Conservation (phyloP, 2,797 vertebrate genomes). For the Sebastes cheni region DNA sequence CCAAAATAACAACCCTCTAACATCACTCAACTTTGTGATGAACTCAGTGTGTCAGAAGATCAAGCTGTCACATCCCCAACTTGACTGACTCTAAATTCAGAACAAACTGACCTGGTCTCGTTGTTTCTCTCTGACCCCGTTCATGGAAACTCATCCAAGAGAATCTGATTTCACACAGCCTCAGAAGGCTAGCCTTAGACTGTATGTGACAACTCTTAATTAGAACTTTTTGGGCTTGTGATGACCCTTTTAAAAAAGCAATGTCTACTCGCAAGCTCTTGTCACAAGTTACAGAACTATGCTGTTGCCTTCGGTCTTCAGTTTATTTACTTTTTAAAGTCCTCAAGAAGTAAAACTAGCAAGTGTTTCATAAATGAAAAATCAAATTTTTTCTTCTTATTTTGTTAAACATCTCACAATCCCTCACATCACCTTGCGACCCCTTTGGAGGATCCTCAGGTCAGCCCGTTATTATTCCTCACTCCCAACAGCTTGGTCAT, state of each 20-base stretch:
- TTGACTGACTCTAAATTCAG: neutral
- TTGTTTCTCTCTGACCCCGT: neutral
- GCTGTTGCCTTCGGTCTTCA: neutral
- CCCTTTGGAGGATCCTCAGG: neutral
- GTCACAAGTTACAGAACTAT: neutral
- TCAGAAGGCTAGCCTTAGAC: neutral
- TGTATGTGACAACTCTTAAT: neutral
- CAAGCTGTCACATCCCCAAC: neutral
- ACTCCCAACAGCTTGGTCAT: too few species aligned
- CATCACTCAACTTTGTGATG: neutral
- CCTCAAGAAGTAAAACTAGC: neutral
- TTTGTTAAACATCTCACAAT: neutral
- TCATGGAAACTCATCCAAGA: neutral
- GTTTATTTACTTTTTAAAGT: neutral
- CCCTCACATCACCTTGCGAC: fast-evolving
- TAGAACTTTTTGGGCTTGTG: neutral
- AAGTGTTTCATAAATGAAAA: neutral
- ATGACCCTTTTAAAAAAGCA: neutral
- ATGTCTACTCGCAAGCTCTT: neutral
- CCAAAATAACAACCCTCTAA: slow-evolving; percentile 4
- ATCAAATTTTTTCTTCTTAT: neutral
- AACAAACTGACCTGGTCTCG: neutral
- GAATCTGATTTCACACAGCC: neutral
- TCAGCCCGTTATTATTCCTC: fast-evolving
- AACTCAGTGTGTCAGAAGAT: neutral